Evolutionary conservation across 2,797 vertebrate genomes (phyloP), one percentile per base, ranked within the genome.

Genomic region (Cetoscarus ocellatus): DNA sequence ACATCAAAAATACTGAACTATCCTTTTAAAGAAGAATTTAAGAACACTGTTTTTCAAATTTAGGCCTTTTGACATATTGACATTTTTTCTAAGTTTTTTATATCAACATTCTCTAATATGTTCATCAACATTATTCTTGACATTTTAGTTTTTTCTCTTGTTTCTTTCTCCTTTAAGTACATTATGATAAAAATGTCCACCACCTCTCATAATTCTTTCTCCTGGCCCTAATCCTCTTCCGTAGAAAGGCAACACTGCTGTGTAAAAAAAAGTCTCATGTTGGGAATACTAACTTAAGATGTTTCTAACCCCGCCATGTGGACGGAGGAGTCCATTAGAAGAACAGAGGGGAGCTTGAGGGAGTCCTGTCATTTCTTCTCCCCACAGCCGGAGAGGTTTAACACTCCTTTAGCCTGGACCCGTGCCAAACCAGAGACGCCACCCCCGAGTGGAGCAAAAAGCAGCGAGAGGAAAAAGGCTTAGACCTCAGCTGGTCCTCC

Each of bases 271-370:
- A 90, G 90, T 91, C 94, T 96, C 92, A 93, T 94, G 91, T 85
- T 90, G 93, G 84, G 82, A 95, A 92, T 94, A 94, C 94, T 94
- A 93, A 95, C 93, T 95, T 95, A 90, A 91, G 94, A 96, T 95
- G 94, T 95, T 96, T 96, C 87, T 86, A 84, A 80, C 76, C 93
- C 95, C 92, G 88, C 94, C 93, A 82, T 94, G 95, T 88, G 87
- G 85, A 93, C 89, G 79, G 94, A 95, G 92, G 92, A 93, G 93
- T 95, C 95, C 95, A 95, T 94, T 95, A 94, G 93, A 92, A 85
- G 93, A 94, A 96, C 95, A 96, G 94, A 96, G 96, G 93, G 94
- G 89, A 83, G 90, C 92, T 94, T 96, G 93, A 96, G 93, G 95
- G 93, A 89, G 86, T 96, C 91, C 91, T 91, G 93, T 73, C 45